Evolutionary conservation across 1,140 invertebrate genomes (phyloP), one percentile per base, ranked within the genome.

Genomic region (Riptortus pedestris): DNA sequence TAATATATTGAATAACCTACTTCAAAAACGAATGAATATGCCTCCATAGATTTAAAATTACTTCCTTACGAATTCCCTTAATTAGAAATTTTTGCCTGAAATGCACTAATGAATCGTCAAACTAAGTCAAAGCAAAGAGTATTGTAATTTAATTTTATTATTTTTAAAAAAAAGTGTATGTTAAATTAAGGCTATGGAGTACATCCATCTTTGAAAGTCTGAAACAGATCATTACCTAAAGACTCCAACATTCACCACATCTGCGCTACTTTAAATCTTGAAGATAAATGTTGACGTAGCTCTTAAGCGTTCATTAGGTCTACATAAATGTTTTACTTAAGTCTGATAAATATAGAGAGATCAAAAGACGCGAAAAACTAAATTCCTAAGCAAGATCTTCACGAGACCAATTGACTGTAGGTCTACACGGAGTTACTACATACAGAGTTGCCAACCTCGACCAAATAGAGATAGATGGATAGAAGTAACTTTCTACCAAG

Each of bases 221-320:
- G 57, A 7, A 45, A 45, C 59, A 51, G 61, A 62, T 62, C 61
- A 29, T 62, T 62, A 62, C 61, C 61, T 27, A 60, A 27, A 51
- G 43, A 52, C 45, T 62, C 16, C 61, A 38, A 29, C 60, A 45
- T 43, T 61, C 27, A 61, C 33, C 45, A 62, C 61, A 62, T 62
- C 45, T 62, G 61, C 26, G 51, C 48, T 45, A 27, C 26, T 62
- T 22, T 60, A 20, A 7, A 38, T 14, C 14, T 5, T 7, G 31
- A 14, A 14, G 31, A 38, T 38, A 14, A 7, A 38, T 38, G 5
- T 14, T 7, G 31, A 7, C 5, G 31, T 14, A 7, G 5, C 31
- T 38, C 31, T 7, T 38, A 5, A 38, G 14, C 31, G 14, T 38
- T 38, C 31, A 38, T 5, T 5, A 38, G 14, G 5, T 38, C 31